phyloP scores from a whole-genome alignment of 2,113 vertebrate species.

The Tympanuchus pallidicinctus region DNA sequence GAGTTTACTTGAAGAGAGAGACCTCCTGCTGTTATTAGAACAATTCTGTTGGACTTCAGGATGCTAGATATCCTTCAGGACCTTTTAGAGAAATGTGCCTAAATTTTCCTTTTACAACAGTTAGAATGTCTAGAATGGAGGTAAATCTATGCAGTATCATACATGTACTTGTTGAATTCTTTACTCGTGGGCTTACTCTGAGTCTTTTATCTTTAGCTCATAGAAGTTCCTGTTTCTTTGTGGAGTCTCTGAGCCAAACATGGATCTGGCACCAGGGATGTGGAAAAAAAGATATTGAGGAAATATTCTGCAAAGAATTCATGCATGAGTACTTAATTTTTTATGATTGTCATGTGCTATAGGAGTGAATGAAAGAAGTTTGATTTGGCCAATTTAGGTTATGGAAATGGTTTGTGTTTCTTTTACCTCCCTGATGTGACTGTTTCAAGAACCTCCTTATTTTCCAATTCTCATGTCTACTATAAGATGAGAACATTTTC shows the following conservation, averaged over 20 bases:
- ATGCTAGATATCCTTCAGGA: neutral
- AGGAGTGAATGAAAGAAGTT: neutral
- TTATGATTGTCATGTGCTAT: neutral
- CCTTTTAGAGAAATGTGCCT: neutral
- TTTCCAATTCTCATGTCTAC: neutral
- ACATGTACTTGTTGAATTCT: neutral
- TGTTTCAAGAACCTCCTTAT: neutral
- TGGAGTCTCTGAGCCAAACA: fast-evolving
- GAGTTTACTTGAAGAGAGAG: neutral
- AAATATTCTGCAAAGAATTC: neutral
- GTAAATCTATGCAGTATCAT: neutral
- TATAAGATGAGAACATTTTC: neutral
- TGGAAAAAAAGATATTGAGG: neutral
- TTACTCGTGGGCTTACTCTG: fast-evolving
- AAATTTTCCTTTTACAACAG: neutral
- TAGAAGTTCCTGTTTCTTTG: neutral
- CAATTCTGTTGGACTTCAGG: neutral
- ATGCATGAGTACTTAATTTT: neutral
- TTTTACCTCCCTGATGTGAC: neutral
- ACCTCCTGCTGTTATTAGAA: neutral
- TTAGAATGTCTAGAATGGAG: neutral
- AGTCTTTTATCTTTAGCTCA: neutral
- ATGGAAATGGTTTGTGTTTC: neutral
- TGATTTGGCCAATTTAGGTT: neutral
- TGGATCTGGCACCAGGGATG: neutral